Evolutionary conservation across 2,113 vertebrate genomes (phyloP).

Genomic region (Myotis yumanensis): DNA sequence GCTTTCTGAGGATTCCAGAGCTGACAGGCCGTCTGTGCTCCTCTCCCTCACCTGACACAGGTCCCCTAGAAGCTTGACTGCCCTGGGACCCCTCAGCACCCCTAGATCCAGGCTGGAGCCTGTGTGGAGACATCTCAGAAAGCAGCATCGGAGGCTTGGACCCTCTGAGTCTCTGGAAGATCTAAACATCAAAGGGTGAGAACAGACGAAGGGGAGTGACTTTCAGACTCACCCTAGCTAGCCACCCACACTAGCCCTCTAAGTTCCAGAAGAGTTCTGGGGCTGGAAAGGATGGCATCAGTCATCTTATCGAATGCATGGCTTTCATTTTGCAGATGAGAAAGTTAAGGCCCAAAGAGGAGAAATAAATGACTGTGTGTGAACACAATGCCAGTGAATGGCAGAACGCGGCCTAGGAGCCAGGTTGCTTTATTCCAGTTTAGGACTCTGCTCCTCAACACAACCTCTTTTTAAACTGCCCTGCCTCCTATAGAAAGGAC

Average conservation of each 20-base stretch:
- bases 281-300: background rate
- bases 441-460: background rate
- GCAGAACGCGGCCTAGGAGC: background rate
- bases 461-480: background rate
- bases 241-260: background rate
- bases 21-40: conserved; percentile 39
- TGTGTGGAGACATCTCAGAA: background rate
- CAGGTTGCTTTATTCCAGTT: background rate
- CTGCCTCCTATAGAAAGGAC: background rate
- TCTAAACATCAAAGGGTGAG: background rate
- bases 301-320: background rate
- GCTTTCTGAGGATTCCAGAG: conserved; percentile 73
- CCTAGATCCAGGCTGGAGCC: background rate
- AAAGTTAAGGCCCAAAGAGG: conserved; percentile 4
- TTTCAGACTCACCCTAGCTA: background rate
- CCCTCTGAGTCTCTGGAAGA: background rate
- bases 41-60: background rate
- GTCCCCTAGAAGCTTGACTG: background rate
- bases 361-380: background rate
- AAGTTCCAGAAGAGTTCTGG: background rate
- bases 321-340: conserved; percentile 38
- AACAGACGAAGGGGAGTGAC: background rate
- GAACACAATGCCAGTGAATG: background rate
- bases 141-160: background rate
- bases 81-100: background rate